Evolutionary conservation across 2,797 vertebrate genomes (phyloP), one percentile per base, ranked within the genome.

Genomic region (Eurystomus glaucurus): DNA sequence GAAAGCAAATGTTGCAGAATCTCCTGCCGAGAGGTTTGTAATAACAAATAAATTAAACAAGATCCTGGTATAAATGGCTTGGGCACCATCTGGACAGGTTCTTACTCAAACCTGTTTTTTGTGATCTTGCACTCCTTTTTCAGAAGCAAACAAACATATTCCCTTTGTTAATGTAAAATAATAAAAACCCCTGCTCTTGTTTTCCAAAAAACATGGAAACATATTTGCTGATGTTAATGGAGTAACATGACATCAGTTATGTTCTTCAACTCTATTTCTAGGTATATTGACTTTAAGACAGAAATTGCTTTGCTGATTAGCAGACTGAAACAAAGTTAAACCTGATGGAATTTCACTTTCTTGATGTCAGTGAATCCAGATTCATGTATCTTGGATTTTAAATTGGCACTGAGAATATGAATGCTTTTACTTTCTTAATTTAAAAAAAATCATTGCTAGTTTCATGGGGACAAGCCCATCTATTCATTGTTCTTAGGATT

Each of bases 401-500:
- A 95, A 71, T 8, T 33, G 60, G 37, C 20, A 70, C 5, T 45
- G 20, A 58, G 14, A 91, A 1, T 31, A 66, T 12, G 18, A 33
- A 13, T 66, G 16, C 8, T 89, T 95, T 91, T 29, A 29, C 45
- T 85, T 92, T 45, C 41, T 43, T 75, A 93, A 77, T 83, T 94
- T 52, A 55, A 82, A 88, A 60, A 85, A 90, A 65, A 23, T 54
- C 15, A 75, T 77, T 89, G 4, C 13, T 64, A 48, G 23, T 76
- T 91, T n/a, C 35, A 20, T 12, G n/a, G 37, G 13, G 50, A 93
- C 35, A 69, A 82, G 20, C 45, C 61, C 58, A 55, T 46, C 52
- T 75, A 45, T 75, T 78, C 65, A 83, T 92, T 95, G 76, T 92
- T 95, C 31, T 71, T 68, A 28, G 20, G 41, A 16, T 78, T 75